A percentile compares a stretch with the other conserved stretches of the same genome.
These are phyloP conservation scores for Trochalopteron elliotii DNA, from an alignment of 2,113 vertebrate species.

Conservation along the genomic window DNA sequence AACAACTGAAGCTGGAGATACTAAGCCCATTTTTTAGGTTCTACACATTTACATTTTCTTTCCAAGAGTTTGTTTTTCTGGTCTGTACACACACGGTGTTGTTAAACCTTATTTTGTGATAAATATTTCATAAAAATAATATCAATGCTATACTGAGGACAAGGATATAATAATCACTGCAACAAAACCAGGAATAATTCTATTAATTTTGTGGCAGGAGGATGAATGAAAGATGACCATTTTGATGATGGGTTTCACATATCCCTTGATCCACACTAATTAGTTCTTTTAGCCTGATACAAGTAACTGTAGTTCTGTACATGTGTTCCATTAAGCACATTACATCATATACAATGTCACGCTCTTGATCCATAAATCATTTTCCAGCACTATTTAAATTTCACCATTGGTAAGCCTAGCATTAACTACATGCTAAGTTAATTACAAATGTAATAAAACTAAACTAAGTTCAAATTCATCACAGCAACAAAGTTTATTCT, in stretches of 20 bases:
- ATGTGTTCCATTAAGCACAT: fast-evolving
- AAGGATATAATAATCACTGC: background rate
- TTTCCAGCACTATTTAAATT: background rate
- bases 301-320: background rate
- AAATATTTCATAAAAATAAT: background rate
- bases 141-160: background rate
- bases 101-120: background rate
- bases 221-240: background rate
- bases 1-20: background rate
- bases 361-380: background rate
- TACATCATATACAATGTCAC: background rate
- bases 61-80: background rate
- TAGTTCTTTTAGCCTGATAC: background rate
- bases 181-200: background rate
- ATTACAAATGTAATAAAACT: background rate
- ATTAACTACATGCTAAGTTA: background rate
- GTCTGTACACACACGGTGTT: background rate
- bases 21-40: background rate
- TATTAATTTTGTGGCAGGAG: background rate
- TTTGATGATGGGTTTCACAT: background rate
- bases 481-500: background rate
- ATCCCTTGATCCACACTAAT: background rate
- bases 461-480: background rate
- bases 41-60: background rate
- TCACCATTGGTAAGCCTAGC: background rate